These are phyloP conservation scores for Anarhynchus alexandrinus DNA, from an alignment of 2,113 vertebrate genomes.

Conservation along the genomic window DNA sequence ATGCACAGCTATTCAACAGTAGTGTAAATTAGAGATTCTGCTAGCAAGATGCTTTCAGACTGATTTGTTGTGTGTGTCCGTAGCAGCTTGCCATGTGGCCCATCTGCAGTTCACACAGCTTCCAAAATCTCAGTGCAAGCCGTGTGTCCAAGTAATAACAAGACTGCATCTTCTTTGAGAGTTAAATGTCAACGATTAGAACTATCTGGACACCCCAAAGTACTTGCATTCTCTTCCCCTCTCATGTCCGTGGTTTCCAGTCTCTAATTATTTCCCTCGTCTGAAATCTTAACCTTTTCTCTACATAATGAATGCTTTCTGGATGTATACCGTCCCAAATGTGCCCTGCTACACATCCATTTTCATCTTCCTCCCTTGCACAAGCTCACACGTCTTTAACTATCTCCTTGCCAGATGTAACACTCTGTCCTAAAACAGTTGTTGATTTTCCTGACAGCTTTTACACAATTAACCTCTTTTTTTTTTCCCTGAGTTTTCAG, in stretches of 20 bases:
- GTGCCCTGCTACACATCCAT: background rate
- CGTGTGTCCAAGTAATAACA: background rate
- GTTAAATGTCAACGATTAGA: background rate
- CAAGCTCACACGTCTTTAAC: background rate
- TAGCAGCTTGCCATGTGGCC: background rate
- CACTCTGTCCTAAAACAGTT: background rate
- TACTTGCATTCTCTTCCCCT: background rate
- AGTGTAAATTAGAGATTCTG: background rate
- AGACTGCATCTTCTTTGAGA: background rate
- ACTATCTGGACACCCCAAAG: background rate
- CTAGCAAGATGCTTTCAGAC: background rate
- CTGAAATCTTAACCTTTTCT: background rate
- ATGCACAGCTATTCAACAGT: background rate
- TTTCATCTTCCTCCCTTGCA: background rate
- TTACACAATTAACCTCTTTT: background rate
- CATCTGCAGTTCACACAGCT: background rate
- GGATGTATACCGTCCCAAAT: background rate
- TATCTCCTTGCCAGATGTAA: background rate
- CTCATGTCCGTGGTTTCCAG: background rate
- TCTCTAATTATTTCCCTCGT: background rate
- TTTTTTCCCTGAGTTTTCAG: background rate
- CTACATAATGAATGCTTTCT: background rate
- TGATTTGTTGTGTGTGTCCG: background rate
- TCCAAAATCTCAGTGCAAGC: background rate
- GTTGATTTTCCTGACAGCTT: background rate